These are phyloP conservation scores for Xestia sexstrigata DNA, from an alignment of 2,888 invertebrate species.

Conservation along the genomic window DNA sequence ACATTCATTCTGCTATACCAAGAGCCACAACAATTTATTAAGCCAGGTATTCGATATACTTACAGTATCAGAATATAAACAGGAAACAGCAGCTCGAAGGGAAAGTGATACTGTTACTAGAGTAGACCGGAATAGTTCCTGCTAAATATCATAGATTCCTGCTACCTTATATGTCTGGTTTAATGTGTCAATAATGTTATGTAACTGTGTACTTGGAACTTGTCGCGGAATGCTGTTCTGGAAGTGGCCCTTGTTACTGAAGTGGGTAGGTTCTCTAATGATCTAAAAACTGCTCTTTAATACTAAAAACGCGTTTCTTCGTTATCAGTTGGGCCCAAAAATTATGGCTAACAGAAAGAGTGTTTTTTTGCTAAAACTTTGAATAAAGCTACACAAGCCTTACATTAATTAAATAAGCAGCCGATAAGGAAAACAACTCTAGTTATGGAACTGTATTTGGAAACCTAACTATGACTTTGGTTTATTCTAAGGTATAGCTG, in stretches of 20 bases:
- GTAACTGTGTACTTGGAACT: slow-evolving; percentile 20
- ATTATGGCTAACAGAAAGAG: neutral
- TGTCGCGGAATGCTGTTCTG: slow-evolving; percentile 39
- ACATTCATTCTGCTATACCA: neutral
- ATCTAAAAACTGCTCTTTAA: slow-evolving; percentile 4
- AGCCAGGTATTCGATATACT: neutral
- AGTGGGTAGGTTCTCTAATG: neutral
- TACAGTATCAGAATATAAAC: slow-evolving; percentile 37
- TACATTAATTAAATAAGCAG: neutral
- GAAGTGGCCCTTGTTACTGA: neutral
- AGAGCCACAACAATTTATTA: slow-evolving; percentile 4
- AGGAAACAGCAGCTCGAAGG: slow-evolving; percentile 43
- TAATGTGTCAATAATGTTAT: slow-evolving; percentile 48
- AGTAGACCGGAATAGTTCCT: slow-evolving; percentile 49
- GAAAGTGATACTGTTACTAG: slow-evolving; percentile 50
- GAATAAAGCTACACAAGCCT: neutral
- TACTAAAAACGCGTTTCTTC: no score
- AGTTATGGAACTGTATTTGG: neutral
- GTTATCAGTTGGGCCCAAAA: neutral
- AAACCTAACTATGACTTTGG: no score
- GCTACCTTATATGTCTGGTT: slow-evolving; percentile 27
- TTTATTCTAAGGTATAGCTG: no score
- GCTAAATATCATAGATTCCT: slow-evolving; percentile 54
- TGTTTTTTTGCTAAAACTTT: neutral
- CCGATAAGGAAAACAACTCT: neutral